Conservation (phyloP, 2,797 vertebrate genomes). For the Cyprinodon diabolis region DNA sequence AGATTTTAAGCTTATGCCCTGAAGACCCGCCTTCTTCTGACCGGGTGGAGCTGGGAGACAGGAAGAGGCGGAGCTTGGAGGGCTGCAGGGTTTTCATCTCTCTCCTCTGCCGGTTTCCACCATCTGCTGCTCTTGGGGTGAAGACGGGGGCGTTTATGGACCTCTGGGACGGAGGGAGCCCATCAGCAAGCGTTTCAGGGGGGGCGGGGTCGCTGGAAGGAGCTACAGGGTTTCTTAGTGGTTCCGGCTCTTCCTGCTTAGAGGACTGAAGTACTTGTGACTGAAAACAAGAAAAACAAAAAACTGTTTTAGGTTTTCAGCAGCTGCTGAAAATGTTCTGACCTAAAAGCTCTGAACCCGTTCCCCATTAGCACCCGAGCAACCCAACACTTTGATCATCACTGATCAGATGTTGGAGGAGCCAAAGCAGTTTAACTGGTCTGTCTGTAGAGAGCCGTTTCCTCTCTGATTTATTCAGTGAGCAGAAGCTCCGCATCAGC, state of each 20-base stretch:
- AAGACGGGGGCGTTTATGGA: neutral
- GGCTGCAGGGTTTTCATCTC: conserved; percentile 23
- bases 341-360: neutral
- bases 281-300: conserved; percentile 63
- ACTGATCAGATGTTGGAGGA: conserved; percentile 7
- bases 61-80: conserved; percentile 63
- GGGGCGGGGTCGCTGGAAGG: conserved; percentile 20
- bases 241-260: conserved; percentile 75
- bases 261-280: conserved; percentile 94
- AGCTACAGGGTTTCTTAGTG: conserved; percentile 44
- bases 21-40: conserved; percentile 9
- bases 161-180: conserved; percentile 2
- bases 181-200: neutral
- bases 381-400: neutral
- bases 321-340: neutral
- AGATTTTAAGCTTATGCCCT: conserved; percentile 26
- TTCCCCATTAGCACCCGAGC: neutral
- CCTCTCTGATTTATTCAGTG: too few relatives aligned
- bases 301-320: neutral
- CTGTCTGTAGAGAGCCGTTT: neutral
- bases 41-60: conserved; percentile 13
- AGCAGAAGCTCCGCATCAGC: too few relatives aligned
- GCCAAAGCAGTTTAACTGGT: neutral
- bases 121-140: neutral
- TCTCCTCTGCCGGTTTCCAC: conserved; percentile 3